These are phyloP conservation scores for Ciconia nigra DNA, from an alignment of 2,797 vertebrate species.

Conservation along the genomic window DNA sequence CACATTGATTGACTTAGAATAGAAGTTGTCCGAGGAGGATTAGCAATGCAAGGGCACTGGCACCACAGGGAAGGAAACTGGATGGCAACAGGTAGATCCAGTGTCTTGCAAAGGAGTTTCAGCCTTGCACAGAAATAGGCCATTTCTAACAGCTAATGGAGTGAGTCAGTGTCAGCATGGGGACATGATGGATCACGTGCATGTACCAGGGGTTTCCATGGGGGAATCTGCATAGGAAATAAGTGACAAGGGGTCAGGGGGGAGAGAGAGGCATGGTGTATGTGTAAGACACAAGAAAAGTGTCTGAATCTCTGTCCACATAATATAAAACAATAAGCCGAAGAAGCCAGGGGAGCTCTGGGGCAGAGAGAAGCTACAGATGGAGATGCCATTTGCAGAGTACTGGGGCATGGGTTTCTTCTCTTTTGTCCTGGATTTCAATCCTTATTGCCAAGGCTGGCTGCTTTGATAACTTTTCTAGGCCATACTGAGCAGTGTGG, in stretches of 20 bases:
- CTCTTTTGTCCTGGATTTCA: background rate
- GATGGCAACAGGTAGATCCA: background rate
- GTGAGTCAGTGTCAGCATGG: rapidly evolving
- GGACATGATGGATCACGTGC: background rate
- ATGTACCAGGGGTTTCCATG: rapidly evolving
- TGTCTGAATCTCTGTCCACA: background rate
- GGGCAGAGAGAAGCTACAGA: background rate
- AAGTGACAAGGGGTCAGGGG: rapidly evolving
- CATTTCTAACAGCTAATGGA: background rate
- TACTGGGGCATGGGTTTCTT: background rate
- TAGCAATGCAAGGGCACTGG: slow-evolving; percentile 22
- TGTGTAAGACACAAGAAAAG: background rate
- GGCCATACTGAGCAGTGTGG: background rate
- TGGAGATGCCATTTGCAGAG: background rate
- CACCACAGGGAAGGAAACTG: background rate
- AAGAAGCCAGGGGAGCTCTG: background rate
- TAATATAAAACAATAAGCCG: background rate
- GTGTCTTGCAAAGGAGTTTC: background rate
- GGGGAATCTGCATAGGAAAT: background rate
- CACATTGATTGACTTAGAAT: slow-evolving; percentile 59
- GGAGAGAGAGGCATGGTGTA: background rate
- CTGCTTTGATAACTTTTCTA: background rate
- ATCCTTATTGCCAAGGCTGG: background rate
- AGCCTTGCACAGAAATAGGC: background rate
- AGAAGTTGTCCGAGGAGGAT: slow-evolving; percentile 65